Conservation (phyloP, 1,140 invertebrate genomes). For the Pollicipes pollicipes region DNA sequence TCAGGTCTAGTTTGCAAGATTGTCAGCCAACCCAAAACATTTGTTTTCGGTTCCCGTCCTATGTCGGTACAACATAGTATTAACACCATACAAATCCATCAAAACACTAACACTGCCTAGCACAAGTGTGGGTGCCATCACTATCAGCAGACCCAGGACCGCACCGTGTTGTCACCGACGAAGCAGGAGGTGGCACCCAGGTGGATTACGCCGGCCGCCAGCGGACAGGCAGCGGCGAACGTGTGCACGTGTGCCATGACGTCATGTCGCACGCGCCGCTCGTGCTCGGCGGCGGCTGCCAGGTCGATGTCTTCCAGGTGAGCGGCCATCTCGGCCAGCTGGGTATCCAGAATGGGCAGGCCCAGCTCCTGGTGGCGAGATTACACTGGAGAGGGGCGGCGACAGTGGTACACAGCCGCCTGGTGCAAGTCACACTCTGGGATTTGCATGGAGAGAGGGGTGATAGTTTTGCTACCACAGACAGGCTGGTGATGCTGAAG, state of each 20-base stretch:
- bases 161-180: constrained; percentile 88
- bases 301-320: constrained; percentile 79
- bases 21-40: too few species aligned
- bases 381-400: constrained; percentile 22
- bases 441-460: constrained; percentile 4
- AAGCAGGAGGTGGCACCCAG: constrained; percentile 94
- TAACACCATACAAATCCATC: too few species aligned
- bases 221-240: constrained; percentile 68
- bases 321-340: constrained; percentile 69
- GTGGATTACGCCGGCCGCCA: constrained; percentile 88
- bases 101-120: too few species aligned
- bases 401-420: constrained; percentile 22
- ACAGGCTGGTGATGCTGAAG: too few species aligned
- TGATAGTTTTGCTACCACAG: constrained; percentile 6
- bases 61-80: too few species aligned
- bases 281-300: constrained; percentile 58
- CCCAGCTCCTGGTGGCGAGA: constrained; percentile 47
- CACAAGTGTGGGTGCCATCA: too few species aligned
- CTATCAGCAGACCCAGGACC: background rate
- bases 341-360: constrained; percentile 65
- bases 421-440: background rate
- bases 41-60: too few species aligned
- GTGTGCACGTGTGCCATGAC: constrained; percentile 98
- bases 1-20: background rate
- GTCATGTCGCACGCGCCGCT: constrained; percentile 78